phyloP scores from a whole-genome alignment of 2,113 vertebrate genomes.

The Cyanistes caeruleus region DNA sequence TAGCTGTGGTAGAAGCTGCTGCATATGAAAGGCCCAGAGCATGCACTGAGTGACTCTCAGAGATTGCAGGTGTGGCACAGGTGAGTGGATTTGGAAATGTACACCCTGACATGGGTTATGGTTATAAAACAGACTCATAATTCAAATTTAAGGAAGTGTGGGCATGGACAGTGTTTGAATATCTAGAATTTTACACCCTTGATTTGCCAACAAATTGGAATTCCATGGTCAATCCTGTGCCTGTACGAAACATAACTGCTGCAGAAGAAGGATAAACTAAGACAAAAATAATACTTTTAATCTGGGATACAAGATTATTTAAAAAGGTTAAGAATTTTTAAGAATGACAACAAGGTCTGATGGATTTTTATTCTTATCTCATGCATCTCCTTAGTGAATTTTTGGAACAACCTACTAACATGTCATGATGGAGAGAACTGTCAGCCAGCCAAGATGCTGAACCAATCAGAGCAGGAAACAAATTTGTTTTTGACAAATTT shows the following conservation, averaged over 20 bases:
- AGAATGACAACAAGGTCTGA: not conserved
- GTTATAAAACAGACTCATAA: not conserved
- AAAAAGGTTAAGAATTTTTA: not conserved
- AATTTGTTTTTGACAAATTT: not conserved
- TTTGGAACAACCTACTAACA: not conserved
- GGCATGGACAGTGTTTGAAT: not conserved
- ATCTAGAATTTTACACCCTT: not conserved
- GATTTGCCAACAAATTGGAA: not conserved
- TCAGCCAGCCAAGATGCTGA: not conserved
- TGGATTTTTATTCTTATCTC: not conserved
- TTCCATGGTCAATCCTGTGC: fast-evolving
- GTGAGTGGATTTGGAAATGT: not conserved
- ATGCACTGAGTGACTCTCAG: not conserved
- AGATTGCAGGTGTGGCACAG: not conserved
- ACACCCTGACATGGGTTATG: not conserved
- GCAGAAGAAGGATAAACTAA: not conserved
- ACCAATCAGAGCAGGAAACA: not conserved
- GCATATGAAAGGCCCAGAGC: not conserved
- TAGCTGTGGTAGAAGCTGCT: not conserved
- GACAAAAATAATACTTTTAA: not conserved
- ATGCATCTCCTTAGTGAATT: not conserved
- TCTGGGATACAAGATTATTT: not conserved
- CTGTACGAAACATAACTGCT: not conserved
- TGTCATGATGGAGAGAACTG: not conserved
- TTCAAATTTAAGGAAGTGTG: not conserved